Base-by-base conservation (phyloP, 2,797 vertebrate genomes). In the Ctenopoma multispine region DNA sequence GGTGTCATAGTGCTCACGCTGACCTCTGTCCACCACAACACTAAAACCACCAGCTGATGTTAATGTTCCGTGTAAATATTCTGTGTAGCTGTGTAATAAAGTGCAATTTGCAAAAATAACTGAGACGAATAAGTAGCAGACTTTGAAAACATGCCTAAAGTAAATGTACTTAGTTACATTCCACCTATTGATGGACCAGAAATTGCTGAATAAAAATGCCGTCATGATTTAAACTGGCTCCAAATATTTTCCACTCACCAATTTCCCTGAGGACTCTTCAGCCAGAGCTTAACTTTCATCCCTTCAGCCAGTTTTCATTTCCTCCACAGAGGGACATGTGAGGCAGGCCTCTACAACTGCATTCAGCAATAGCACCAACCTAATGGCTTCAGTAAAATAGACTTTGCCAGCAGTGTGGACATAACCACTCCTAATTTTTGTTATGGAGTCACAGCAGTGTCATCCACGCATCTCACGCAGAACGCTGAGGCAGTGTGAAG, bases 401-500 rank as follows among this genome's bases (percentile, higher is more conserved):
- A 38, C 38, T 63, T 46, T 46, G 18, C 7, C 71, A 50, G 46
- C 75, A 34, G 59, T 70, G 69, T 76, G 77, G 65, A 78, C 75
- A 59, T 54, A 55, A 62, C 38, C 46, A 44, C 58, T 34, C 56
- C 44, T 51, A 53, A 47, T 75, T 70, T 65, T 78, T 77, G 54
- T 69, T 12, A 51, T 23, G 27, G 49, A 82, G 78, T 83, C 68
- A 75, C 61, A 36, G 50, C 4, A 1, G 69, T 76, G 76, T 88
- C 82, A 62, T 83, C 64, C 71, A 58, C 49, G 38, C 38, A 1
- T 77, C 73, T 83, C 69, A n/a, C 23, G 38, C 73, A 71, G 86
- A 85, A 83, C 63, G 21, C 76, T n/a, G 80, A 67, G 79, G 57
- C 38, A 38, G 61, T 69, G 78, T 21, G 63, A 80, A 44, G 80